phyloP scores from a whole-genome alignment of 2,113 vertebrate species.

The Gambusia holbrooki region DNA sequence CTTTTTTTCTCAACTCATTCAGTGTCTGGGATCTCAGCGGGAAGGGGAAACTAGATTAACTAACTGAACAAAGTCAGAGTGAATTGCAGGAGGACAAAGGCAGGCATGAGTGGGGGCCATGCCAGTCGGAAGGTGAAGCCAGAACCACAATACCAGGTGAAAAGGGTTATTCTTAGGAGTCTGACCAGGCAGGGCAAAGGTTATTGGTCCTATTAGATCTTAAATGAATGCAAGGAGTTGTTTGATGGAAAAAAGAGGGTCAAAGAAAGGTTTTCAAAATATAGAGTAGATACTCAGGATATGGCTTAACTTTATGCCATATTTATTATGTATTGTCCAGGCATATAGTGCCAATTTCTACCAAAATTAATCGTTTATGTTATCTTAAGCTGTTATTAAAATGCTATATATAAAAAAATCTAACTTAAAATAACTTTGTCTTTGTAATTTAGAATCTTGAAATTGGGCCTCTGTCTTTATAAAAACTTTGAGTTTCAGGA shows the following conservation, averaged over 20 bases:
- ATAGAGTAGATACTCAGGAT: background rate
- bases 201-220: constrained; percentile 88
- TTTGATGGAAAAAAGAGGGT: constrained; percentile 48
- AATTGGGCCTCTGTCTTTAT: too few species aligned
- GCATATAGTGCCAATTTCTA: too few species aligned
- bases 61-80: constrained; percentile 92
- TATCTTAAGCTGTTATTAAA: too few species aligned
- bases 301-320: background rate
- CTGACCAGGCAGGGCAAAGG: constrained; percentile 81
- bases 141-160: constrained; percentile 89
- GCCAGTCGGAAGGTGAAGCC: constrained; percentile 68
- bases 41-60: constrained; percentile 92
- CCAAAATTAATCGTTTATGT: too few species aligned
- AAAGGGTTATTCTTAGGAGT: constrained; percentile 84
- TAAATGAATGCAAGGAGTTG: constrained; percentile 79
- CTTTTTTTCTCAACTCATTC: constrained; percentile 45
- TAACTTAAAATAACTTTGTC: too few species aligned
- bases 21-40: constrained; percentile 81
- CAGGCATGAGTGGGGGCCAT: constrained; percentile 75
- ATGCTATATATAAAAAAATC: too few species aligned
- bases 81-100: constrained; percentile 86
- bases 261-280: constrained; percentile 12
- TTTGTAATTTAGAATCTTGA: too few species aligned
- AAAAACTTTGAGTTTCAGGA: too few species aligned
- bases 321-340: too few species aligned